Evolutionary conservation across 2,888 invertebrate species (phyloP).

Genomic region (Acheta domesticus): DNA sequence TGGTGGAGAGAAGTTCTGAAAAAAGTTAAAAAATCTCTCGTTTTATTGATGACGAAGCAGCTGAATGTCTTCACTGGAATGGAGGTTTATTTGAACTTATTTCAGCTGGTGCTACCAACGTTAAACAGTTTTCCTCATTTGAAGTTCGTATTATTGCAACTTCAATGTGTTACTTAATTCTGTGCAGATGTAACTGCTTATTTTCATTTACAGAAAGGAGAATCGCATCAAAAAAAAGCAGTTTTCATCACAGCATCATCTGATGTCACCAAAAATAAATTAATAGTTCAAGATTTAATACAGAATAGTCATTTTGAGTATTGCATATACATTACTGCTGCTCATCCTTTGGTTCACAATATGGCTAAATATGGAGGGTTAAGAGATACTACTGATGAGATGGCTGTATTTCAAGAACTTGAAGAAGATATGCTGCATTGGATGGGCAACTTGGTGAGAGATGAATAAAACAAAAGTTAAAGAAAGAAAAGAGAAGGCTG

Average conservation of each 20-base stretch:
- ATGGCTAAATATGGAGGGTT: slow-evolving; percentile 48
- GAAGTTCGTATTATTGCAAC: slow-evolving; percentile 50
- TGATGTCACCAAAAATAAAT: slow-evolving; percentile 54
- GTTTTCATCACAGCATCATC: slow-evolving; percentile 59
- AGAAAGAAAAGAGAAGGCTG: slow-evolving; percentile 19
- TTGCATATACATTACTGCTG: slow-evolving; percentile 59
- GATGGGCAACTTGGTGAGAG: slow-evolving; percentile 58
- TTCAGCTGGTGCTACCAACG: slow-evolving; percentile 58
- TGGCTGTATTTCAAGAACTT: slow-evolving; percentile 44
- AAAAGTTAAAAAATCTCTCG: slow-evolving; percentile 59
- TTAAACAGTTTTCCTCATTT: slow-evolving; percentile 63
- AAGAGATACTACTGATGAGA: slow-evolving; percentile 45
- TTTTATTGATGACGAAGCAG: slow-evolving; percentile 60
- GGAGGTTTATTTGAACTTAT: slow-evolving; percentile 60
- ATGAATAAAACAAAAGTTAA: slow-evolving; percentile 40
- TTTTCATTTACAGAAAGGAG: slow-evolving; percentile 41
- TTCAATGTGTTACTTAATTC: background rate
- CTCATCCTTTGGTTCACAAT: slow-evolving; percentile 55
- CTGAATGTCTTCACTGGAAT: slow-evolving; percentile 68
- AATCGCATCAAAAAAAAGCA: slow-evolving; percentile 48
- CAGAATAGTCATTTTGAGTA: slow-evolving; percentile 59
- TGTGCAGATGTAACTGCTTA: background rate
- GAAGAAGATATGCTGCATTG: slow-evolving; percentile 52
- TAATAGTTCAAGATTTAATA: slow-evolving; percentile 59
- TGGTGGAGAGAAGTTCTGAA: slow-evolving; percentile 62